Base-by-base conservation (phyloP, 2,888 invertebrate species). In the Chrysodeixis includens region DNA sequence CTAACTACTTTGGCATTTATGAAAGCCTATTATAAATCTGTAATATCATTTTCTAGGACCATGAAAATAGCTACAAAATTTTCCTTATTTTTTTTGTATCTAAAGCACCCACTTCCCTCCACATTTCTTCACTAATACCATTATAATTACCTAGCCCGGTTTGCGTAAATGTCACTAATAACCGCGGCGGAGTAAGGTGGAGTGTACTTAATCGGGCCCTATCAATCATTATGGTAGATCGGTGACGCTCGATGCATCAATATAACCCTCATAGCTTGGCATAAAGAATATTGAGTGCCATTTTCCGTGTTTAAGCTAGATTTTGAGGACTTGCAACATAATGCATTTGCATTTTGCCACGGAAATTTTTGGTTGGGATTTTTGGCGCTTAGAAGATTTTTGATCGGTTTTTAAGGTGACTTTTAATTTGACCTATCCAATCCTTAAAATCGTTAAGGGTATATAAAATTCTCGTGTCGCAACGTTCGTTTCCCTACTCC, bases 221-320 rank as follows among this genome's bases (percentile, higher is more conserved):
- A 76, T 74, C 74, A 76, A 76, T 76, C 77, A 71, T 8, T 44
- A 40, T 14, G 20, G 8, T 66, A 44, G 54, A 71, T 56, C 35
- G 58, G 26, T 16, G 56, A 62, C 62, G 59, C 3, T 4, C 58
- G 57, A 76, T 74, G 54, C 74, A 74, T 74, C 74, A 74, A 74
- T 66, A 66, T 57, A 60, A 54, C 9, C 40, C 40, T 66, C 66
- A 66, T 52, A 57, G 66, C 46, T 8, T 12, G 20, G 26, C 53
- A 32, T 60, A 52, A 44, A 57, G 72, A 66, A 71, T 71, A 62
- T 49, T 49, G 46, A 49, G 46, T 49, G 9, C 46, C 46, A 49
- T 49, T 49, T 49, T 49, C 46, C 10, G 18, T 49, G 20, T 49
- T 71, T 30, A 46, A 74, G 62, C 62, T 35, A 49, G 56, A 52